A percentile compares a stretch with the other conserved stretches of the same genome.
Conservation (phyloP, 2,797 vertebrate species). For the Rhinichthys osculus region DNA sequence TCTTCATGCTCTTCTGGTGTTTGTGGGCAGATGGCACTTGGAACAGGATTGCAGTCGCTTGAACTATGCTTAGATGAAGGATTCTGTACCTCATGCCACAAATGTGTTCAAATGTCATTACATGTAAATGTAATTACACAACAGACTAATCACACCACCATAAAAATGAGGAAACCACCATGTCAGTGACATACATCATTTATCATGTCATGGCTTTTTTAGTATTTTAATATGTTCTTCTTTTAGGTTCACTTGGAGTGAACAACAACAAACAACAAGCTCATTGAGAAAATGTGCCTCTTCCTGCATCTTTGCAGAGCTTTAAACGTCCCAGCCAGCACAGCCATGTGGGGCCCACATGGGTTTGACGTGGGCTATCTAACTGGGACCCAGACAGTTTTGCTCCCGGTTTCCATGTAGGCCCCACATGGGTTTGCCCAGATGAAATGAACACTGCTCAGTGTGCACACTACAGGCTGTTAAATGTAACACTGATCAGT, state of each 20-base stretch:
- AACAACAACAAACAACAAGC: no score
- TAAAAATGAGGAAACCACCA: background rate
- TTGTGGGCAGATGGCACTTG: background rate
- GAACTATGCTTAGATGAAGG: background rate
- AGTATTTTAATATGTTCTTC: background rate
- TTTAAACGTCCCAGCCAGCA: no score
- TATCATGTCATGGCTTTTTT: background rate
- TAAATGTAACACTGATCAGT: no score
- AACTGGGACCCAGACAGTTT: no score
- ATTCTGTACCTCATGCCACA: background rate
- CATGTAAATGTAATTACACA: background rate
- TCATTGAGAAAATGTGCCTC: background rate
- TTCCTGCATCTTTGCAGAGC: background rate
- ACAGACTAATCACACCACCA: background rate
- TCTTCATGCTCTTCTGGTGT: background rate
- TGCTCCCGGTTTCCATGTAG: no score
- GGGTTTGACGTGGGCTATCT: no score
- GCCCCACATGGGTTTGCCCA: no score
- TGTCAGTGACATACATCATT: background rate
- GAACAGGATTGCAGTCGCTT: background rate
- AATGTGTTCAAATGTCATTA: constrained; percentile 9
- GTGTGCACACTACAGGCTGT: no score
- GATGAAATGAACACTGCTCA: no score
- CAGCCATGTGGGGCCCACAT: no score
- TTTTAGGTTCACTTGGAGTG: no score